Conservation (phyloP, 2,888 invertebrate species). For the Spodoptera picta region DNA sequence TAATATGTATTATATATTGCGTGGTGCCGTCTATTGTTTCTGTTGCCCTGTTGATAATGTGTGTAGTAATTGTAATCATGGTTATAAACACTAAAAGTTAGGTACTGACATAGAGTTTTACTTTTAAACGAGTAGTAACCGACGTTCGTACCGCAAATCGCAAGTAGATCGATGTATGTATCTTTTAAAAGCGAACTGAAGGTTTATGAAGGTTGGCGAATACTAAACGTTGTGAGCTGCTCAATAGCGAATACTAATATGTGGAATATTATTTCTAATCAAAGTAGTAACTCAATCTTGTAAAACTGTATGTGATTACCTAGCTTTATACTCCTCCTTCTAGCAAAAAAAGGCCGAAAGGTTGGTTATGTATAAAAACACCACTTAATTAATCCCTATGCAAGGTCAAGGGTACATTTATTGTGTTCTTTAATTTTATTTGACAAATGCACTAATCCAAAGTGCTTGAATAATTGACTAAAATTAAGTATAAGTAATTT, state of each 20-base stretch:
- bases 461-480: slow-evolving; percentile 58
- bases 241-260: too few relatives aligned
- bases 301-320: too few relatives aligned
- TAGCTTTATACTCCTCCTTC: slow-evolving; percentile 4
- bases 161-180: too few relatives aligned
- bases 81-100: not conserved
- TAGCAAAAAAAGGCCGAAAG: not conserved
- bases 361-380: not conserved
- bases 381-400: not conserved
- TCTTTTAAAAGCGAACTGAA: too few relatives aligned
- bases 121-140: too few relatives aligned
- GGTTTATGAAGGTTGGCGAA: too few relatives aligned
- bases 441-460: slow-evolving; percentile 52
- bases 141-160: too few relatives aligned
- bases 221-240: too few relatives aligned
- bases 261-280: too few relatives aligned
- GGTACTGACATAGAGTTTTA: too few relatives aligned
- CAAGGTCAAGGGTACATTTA: not conserved
- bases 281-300: too few relatives aligned
- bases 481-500: slow-evolving; percentile 30
- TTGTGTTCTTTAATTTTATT: slow-evolving; percentile 22
- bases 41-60: slow-evolving; percentile 20
- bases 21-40: slow-evolving; percentile 15
- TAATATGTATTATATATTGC: slow-evolving; percentile 10
- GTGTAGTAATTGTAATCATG: slow-evolving; percentile 7